Percentiles rank a stretch among this genome's conserved stretches.
These are phyloP conservation scores for Cryptomyrus ogoouensis DNA, from an alignment of 2,113 vertebrate species.

Conservation along the genomic window DNA sequence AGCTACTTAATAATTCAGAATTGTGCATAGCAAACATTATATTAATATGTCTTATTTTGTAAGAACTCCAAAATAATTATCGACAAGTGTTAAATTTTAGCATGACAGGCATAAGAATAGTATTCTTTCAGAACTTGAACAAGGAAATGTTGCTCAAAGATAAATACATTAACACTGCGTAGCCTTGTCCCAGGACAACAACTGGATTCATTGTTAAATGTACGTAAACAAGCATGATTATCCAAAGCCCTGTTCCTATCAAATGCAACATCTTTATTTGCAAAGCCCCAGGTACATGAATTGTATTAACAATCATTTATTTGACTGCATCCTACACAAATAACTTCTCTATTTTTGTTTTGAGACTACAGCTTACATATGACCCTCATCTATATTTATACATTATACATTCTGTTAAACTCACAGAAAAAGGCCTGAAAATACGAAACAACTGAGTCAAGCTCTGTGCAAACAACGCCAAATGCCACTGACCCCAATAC, in stretches of 20 bases:
- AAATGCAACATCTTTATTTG: neutral
- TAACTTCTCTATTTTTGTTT: neutral
- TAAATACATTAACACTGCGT: neutral
- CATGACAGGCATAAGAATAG: constrained; percentile 36
- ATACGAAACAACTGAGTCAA: neutral
- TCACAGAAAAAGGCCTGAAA: neutral
- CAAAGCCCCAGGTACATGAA: neutral
- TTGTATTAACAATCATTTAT: neutral
- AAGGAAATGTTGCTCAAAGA: neutral
- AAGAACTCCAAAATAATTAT: neutral
- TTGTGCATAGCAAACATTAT: neutral
- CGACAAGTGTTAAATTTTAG: neutral
- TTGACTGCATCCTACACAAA: neutral
- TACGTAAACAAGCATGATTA: neutral
- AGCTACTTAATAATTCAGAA: neutral
- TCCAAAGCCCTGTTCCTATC: neutral
- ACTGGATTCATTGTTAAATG: neutral
- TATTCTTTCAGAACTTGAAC: constrained; percentile 52
- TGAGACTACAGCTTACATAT: neutral
- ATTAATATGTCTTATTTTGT: neutral
- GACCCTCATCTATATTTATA: neutral
- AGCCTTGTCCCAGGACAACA: neutral
- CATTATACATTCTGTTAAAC: neutral
- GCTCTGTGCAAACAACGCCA: neutral
- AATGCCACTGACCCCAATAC: neutral